Evolutionary conservation across 2,888 invertebrate species (phyloP).

Genomic region (Petrolisthes cinctipes): DNA sequence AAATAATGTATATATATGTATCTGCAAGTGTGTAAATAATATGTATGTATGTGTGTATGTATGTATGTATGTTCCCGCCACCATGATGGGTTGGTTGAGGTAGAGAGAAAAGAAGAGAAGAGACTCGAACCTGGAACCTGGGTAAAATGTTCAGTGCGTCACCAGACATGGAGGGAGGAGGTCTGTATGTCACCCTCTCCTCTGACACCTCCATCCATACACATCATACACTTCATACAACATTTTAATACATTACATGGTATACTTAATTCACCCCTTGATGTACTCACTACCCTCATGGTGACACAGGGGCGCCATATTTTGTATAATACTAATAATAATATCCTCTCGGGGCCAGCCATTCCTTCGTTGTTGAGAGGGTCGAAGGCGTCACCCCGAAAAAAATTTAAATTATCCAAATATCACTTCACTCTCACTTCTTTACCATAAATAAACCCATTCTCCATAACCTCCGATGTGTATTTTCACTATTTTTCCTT

Average conservation of each 20-base stretch:
- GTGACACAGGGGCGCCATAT: conserved; percentile 23
- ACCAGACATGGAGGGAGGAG: conserved; percentile 44
- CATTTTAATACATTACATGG: neutral
- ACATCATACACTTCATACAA: conserved; percentile 8
- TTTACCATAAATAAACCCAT: conserved; percentile 31
- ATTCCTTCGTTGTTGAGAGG: conserved; percentile 43
- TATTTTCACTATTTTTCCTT: conserved; percentile 38
- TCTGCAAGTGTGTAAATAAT: no score
- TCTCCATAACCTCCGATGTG: conserved; percentile 46
- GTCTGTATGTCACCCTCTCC: conserved; percentile 21
- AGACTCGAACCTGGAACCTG: neutral
- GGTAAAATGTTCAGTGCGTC: conserved; percentile 59
- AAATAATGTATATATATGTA: no score
- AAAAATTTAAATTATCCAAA: conserved; percentile 40
- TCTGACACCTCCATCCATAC: conserved; percentile 36
- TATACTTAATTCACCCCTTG: conserved; percentile 22
- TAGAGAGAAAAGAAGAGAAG: conserved; percentile 10
- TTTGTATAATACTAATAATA: conserved; percentile 17
- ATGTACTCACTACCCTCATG: conserved; percentile 47
- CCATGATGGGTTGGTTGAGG: no score
- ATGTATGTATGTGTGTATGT: no score
- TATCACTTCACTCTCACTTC: conserved; percentile 36
- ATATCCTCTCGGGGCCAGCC: conserved; percentile 36
- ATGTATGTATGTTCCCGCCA: no score
- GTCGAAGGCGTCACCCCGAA: conserved; percentile 62